Evolutionary conservation across 2,888 invertebrate genomes (phyloP).

Genomic region (Xanthia icteritia): DNA sequence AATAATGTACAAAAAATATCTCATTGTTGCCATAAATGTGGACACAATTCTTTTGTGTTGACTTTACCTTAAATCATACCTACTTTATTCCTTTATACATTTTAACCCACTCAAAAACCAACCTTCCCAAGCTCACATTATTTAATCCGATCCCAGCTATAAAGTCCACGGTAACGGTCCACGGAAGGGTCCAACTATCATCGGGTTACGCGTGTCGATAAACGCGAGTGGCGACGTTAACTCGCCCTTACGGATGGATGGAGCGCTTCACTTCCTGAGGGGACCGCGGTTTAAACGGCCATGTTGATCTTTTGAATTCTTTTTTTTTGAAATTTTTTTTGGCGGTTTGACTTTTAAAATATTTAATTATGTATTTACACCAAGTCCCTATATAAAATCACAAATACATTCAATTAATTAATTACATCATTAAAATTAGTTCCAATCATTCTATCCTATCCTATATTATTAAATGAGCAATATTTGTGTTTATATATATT

Average conservation of each 20-base stretch:
- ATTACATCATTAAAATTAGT: no score
- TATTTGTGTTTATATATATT: no score
- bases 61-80: neutral
- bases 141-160: slow-evolving; percentile 61
- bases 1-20: neutral
- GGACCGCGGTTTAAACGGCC: slow-evolving; percentile 33
- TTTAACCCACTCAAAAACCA: slow-evolving; percentile 26
- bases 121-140: slow-evolving; percentile 36
- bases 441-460: no score
- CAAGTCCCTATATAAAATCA: no score
- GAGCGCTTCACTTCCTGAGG: slow-evolving; percentile 50
- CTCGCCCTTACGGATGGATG: slow-evolving; percentile 52
- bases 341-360: neutral
- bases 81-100: neutral
- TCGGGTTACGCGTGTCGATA: slow-evolving; percentile 75
- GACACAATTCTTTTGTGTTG: neutral
- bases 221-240: slow-evolving; percentile 66
- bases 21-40: neutral
- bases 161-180: slow-evolving; percentile 63
- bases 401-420: no score
- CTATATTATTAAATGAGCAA: no score
- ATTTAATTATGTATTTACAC: neutral
- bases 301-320: slow-evolving; percentile 23
- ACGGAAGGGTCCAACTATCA: slow-evolving; percentile 74
- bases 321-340: slow-evolving; percentile 16